Evolutionary conservation across 2,797 vertebrate genomes (phyloP).

Genomic region (Aldrovandia affinis): DNA sequence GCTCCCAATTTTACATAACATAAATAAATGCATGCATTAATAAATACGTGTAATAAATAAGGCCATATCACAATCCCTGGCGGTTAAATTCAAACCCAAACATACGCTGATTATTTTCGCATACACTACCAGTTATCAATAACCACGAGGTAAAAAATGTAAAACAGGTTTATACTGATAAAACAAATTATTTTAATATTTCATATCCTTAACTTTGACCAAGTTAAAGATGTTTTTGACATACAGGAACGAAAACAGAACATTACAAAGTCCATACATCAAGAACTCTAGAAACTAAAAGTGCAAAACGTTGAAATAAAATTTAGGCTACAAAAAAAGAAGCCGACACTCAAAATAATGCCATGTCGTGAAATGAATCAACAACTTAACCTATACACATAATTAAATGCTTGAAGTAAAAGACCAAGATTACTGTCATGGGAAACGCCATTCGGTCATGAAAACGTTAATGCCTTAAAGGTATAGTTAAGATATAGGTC

Average conservation of each 20-base stretch:
- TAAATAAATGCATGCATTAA: neutral
- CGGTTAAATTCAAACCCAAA: neutral
- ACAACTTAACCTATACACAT: constrained; percentile 27
- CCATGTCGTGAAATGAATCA: constrained; percentile 43
- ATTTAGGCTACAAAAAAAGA: constrained; percentile 48
- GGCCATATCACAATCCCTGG: neutral
- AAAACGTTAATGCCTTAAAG: constrained; percentile 18
- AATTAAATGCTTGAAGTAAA: constrained; percentile 22
- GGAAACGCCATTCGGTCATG: neutral
- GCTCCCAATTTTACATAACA: neutral
- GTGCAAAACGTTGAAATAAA: constrained; percentile 61
- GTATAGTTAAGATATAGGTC: constrained; percentile 10
- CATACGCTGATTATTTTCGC: too few species aligned
- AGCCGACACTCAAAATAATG: constrained; percentile 40
- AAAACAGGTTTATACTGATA: constrained; percentile 35
- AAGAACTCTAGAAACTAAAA: constrained; percentile 56
- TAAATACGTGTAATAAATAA: too few species aligned
- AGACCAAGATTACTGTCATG: neutral
- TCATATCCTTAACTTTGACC: constrained; percentile 63
- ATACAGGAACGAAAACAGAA: constrained; percentile 57
- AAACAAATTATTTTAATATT: constrained; percentile 46
- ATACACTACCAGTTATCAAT: neutral
- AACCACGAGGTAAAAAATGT: neutral
- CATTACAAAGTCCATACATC: constrained; percentile 59
- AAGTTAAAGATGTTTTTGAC: constrained; percentile 61